Evolutionary conservation across 2,797 vertebrate genomes (phyloP), one percentile per base, ranked within the genome.

Genomic region (Neosilurus hyrtlii): DNA sequence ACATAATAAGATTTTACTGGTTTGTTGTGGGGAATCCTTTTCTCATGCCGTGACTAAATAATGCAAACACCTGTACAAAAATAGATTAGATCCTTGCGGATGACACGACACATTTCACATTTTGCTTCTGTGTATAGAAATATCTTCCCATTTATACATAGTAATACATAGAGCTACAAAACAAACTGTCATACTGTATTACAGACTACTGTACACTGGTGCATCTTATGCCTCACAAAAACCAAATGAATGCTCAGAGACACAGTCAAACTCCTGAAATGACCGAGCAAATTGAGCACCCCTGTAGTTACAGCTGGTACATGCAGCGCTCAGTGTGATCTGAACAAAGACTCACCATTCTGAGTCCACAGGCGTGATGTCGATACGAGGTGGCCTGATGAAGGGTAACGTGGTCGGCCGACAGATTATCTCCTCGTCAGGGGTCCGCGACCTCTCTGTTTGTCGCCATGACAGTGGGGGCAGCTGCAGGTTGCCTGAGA

Each of bases 381-480:
- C 96, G 24, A 99, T 99, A 82, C 96, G 96, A 2, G 98, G 97
- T 15, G 96, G 96, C 0, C 93, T 91, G 30, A 93, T 85, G 79
- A 99, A 92, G 2, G 97, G 96, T 83, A 99, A 93, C 0, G 97
- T 97, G 8, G 97, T 99, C 0, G 98, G 98, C 76, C 98, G 92
- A 56, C 93, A 89, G 72, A 98, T 91, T 14, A 94, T 62, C 63
- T 97, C 96, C 6, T 94, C 93, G 8, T 99, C 97, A 0, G 98
- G 97, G 0, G 96, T 98, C 83, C 92, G 92, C 0, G 96, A 94
- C 73, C 93, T 94, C 86, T 97, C 96, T 0, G 91, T 92, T 90
- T 98, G 97, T 43, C 98, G 92, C 91, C 97, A 98, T 30, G 96
- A 95, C 86, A 99, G 78, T 0, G 98, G 98, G 0, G 98, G 97